Evolutionary conservation across 1,140 invertebrate genomes (phyloP), one percentile per base, ranked within the genome.

Genomic region (Drosophila hydei): DNA sequence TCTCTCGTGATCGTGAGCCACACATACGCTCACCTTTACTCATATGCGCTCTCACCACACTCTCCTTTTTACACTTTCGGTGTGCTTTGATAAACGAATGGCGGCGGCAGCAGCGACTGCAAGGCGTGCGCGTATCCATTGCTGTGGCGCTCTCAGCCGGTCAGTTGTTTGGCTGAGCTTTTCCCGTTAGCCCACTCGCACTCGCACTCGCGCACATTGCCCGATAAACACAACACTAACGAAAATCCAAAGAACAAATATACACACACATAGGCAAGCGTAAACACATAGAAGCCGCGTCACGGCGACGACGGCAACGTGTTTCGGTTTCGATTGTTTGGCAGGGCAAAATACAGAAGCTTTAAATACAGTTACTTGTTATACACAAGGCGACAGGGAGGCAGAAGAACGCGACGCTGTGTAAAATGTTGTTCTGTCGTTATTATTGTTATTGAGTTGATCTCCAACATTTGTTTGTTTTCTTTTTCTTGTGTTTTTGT

Each of bases 121-220:
- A 61, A 48, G 51, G 48, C 69, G 56, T 43, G 64, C 71, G 51
- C 71, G 51, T 65, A 64, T 56, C 60, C 42, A 48, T 50, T 64
- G 36, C 18, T 38, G 42, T 11, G 30, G 9, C 65, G 50, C 71
- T 60, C 64, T 72, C 70, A 61, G 25, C 50, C 48, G 56, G 61
- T 79, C 77, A 83, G 64, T 78, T 60, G 62, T 52, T 72, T 65
- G 63, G 42, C 51, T 30, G 50, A 78, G 71, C 75, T 81, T 78
- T 81, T 78, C 47, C 79, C 79, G 71, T 81, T 81, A 76, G 69
- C 64, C 59, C 58, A 76, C 55, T 72, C 58, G 36, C 65, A 52
- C 52, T 63, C 60, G 56, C 56, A 55, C 23, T 70, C 60, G 67
- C 51, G 30, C 40, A 36, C 33, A 67, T 30, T 40, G 63, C 60